Percentiles rank a stretch among this genome's conserved stretches.
Evolutionary conservation across 2,888 invertebrate species (phyloP).

Genomic region (Archips xylosteana): DNA sequence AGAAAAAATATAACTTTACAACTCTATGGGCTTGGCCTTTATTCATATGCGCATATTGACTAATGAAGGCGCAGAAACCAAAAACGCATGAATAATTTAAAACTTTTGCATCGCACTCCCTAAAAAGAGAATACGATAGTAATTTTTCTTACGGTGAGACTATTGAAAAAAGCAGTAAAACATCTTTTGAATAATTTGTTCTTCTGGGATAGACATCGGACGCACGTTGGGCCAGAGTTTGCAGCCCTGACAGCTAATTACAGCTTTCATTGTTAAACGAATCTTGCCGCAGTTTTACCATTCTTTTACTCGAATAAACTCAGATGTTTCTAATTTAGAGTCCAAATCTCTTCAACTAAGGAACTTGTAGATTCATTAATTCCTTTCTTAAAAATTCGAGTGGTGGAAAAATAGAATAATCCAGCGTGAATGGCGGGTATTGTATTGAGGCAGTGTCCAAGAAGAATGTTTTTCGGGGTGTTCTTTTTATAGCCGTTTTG

Average conservation of each 20-base stretch:
- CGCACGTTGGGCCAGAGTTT: constrained; percentile 67
- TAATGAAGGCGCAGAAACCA: background rate
- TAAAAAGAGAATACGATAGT: constrained; percentile 55
- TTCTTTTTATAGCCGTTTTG: constrained; percentile 84
- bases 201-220: constrained; percentile 76
- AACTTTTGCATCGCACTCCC: constrained; percentile 28
- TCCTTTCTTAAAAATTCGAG: constrained; percentile 81
- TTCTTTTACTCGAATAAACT: constrained; percentile 52
- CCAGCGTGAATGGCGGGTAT: constrained; percentile 77
- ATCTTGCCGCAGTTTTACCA: constrained; percentile 66
- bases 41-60: background rate
- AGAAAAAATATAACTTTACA: too few relatives aligned
- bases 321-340: constrained; percentile 55
- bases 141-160: constrained; percentile 57
- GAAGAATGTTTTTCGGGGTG: constrained; percentile 81
- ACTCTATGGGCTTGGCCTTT: too few relatives aligned
- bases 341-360: constrained; percentile 54
- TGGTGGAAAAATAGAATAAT: constrained; percentile 84
- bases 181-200: constrained; percentile 82
- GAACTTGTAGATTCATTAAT: constrained; percentile 71
- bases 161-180: constrained; percentile 75
- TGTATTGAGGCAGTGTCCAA: constrained; percentile 85
- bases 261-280: constrained; percentile 81
- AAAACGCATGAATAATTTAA: background rate
- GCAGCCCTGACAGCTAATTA: constrained; percentile 84